These are phyloP conservation scores for Coelogynopora nodosa DNA, from an alignment of 2,888 invertebrate genomes.

Conservation along the genomic window DNA sequence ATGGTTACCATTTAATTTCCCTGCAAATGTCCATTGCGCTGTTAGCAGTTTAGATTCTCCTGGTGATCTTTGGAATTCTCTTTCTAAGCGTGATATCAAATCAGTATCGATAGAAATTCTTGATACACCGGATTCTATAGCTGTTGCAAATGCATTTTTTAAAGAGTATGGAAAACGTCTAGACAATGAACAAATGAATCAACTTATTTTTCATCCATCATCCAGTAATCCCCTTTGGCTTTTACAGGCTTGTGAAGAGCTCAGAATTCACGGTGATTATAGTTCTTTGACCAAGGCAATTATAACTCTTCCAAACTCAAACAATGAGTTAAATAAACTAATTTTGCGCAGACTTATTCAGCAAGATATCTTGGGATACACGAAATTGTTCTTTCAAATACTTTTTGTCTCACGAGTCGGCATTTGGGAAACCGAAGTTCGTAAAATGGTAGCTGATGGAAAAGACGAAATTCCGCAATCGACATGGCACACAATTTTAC, in stretches of 20 bases:
- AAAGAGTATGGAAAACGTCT: conserved; percentile 50
- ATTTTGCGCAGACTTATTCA: conserved; percentile 35
- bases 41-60: conserved; percentile 49
- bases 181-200: conserved; percentile 52
- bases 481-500: conserved; percentile 1
- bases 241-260: conserved; percentile 58
- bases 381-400: conserved; percentile 35
- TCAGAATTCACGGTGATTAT: conserved; percentile 53
- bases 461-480: conserved; percentile 18
- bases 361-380: conserved; percentile 23
- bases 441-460: neutral
- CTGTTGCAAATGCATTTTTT: conserved; percentile 33
- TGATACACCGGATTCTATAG: neutral
- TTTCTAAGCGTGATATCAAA: neutral
- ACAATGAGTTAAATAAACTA: conserved; percentile 46
- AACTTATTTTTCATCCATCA: conserved; percentile 54
- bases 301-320: conserved; percentile 53
- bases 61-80: neutral
- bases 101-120: neutral
- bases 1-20: conserved; percentile 52
- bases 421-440: conserved; percentile 39
- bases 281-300: conserved; percentile 55
- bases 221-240: conserved; percentile 61
- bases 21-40: conserved; percentile 52
- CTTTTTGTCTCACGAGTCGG: conserved; percentile 34